Percentiles rank a stretch among this genome's conserved stretches.
phyloP scores from a whole-genome alignment of 1,140 invertebrate genomes.

The Rhynchophorus ferrugineus region DNA sequence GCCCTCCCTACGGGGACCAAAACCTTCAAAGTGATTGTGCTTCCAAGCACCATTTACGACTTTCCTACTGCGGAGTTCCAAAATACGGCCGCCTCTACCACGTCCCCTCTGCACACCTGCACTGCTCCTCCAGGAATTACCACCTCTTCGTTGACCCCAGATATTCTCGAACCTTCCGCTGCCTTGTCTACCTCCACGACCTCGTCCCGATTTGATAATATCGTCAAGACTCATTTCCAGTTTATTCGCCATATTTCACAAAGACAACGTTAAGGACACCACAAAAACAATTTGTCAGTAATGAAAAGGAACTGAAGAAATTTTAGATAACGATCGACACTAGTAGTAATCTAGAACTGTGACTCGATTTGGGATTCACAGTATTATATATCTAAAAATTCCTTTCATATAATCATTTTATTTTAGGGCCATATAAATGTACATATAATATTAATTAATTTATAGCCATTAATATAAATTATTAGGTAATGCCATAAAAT shows the following conservation, averaged over 20 bases:
- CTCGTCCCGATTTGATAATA: slow-evolving; percentile 74
- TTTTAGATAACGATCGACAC: no score
- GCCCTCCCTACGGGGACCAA: slow-evolving; percentile 60
- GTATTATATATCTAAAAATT: no score
- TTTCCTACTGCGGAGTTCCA: slow-evolving; percentile 54
- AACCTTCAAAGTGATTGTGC: slow-evolving; percentile 89
- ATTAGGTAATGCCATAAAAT: no score
- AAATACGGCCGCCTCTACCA: slow-evolving; percentile 53
- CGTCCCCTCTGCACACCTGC: slow-evolving; percentile 53
- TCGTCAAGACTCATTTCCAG: slow-evolving; percentile 95
- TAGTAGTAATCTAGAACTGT: no score
- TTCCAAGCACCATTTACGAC: slow-evolving; percentile 91
- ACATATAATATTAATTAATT: no score
- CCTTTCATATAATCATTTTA: no score
- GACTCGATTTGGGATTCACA: no score
- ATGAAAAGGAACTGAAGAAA: no score
- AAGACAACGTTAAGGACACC: no score
- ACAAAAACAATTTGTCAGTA: no score
- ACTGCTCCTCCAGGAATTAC: slow-evolving; percentile 45
- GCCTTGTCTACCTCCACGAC: slow-evolving; percentile 41
- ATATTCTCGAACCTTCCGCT: slow-evolving; percentile 46
- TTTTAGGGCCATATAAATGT: no score
- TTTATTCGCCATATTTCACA: slow-evolving; percentile 84
- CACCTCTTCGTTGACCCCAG: slow-evolving; percentile 42
- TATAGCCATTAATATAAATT: no score